Evolutionary conservation across 1,140 invertebrate species (phyloP), one percentile per base, ranked within the genome.

Genomic region (Melipona quadrifasciata): DNA sequence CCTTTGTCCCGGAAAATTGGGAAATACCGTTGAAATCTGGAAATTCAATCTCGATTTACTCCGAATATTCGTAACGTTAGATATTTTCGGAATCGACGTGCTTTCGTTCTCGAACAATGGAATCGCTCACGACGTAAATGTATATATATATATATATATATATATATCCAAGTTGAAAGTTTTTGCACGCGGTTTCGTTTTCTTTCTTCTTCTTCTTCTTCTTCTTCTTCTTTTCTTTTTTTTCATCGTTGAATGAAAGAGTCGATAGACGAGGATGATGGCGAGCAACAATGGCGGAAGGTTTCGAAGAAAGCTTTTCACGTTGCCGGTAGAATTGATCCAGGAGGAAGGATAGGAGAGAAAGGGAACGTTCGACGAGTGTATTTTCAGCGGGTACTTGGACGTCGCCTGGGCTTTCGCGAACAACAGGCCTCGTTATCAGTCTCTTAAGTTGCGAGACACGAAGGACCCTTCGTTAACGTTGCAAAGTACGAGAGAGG

Each of bases 381-480:
- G 39, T 78, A 78, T 65, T 77, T 77, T 53, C 61, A 51, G 61
- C 17, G 31, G 39, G 61, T 65, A 65, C n/a, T 65, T 67, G 27
- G 61, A 75, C 31, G 14, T 31, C 47, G 64, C 24, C 47, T 12
- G 58, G 31, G 51, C 31, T 68, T 79, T 79, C 27, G 31, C 10
- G 77, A 79, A 79, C 77, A 79, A 55, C 77, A 78, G 64, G 31
- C 47, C 77, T 79, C 77, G 34, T 79, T 79, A 79, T 79, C 77
- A 79, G 77, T 68, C 77, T 79, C 77, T 79, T 47, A 68, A 31
- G 77, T 79, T 64, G n/a, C 57, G 31, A 21, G 31, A 64, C 64
- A 34, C 27, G n/a, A 10, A 31, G 51, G 21, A 17, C 51, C 21
- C 77, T 79, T 79, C 77, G 77, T 79, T 79, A 79, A 79, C 64